Evolutionary conservation across 2,888 invertebrate genomes (phyloP).

Genomic region (Stenoptilia bipunctidactyla): DNA sequence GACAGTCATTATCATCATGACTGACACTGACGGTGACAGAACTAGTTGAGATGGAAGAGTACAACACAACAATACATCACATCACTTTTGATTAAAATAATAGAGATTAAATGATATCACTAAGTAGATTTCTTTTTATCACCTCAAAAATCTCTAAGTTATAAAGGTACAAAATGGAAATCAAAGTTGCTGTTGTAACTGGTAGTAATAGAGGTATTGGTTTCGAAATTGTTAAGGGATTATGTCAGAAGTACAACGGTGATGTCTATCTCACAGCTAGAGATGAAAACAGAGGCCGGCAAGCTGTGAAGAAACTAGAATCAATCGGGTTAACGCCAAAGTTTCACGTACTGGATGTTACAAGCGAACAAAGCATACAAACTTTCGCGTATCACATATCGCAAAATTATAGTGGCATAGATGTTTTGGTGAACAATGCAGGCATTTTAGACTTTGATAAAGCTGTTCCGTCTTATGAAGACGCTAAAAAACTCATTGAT

Average conservation of each 20-base stretch:
- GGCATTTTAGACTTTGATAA: conserved; percentile 77
- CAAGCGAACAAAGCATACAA: conserved; percentile 72
- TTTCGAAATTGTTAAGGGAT: conserved; percentile 60
- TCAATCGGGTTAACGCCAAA: conserved; percentile 67
- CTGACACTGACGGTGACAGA: no score
- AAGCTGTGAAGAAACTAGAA: conserved; percentile 73
- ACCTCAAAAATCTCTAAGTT: conserved; percentile 23
- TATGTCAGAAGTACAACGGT: conserved; percentile 78
- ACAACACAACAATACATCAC: no score
- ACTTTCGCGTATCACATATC: conserved; percentile 71
- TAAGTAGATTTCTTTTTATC: conserved; percentile 37
- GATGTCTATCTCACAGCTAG: conserved; percentile 81
- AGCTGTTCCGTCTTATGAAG: conserved; percentile 74
- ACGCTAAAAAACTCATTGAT: conserved; percentile 78
- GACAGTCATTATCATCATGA: no score
- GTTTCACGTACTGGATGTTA: conserved; percentile 80
- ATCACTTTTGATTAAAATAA: no score
- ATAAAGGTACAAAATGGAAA: conserved; percentile 56
- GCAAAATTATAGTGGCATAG: conserved; percentile 75
- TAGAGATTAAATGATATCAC: conserved; percentile 29
- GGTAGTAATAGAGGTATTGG: conserved; percentile 61
- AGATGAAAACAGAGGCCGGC: conserved; percentile 71
- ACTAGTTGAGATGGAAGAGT: no score
- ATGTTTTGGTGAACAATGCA: conserved; percentile 84
- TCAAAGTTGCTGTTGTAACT: conserved; percentile 65